Evolutionary conservation across 1,140 invertebrate genomes (phyloP).

Genomic region (Cecropterus lyciades): DNA sequence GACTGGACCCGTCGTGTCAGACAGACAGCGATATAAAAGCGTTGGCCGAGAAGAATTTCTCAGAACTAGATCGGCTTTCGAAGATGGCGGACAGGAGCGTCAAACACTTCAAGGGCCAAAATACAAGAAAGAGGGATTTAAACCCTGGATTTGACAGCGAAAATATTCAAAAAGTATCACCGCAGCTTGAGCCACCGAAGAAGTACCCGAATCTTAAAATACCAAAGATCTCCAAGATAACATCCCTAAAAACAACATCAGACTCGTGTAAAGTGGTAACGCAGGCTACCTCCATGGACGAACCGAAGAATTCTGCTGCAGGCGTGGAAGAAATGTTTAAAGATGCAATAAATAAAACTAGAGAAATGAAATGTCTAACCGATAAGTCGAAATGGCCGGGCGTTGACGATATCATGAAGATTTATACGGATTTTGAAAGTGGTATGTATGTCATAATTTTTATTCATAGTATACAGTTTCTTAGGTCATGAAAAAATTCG

Average conservation of each 20-base stretch:
- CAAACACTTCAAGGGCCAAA: conserved; percentile 71
- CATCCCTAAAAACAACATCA: conserved; percentile 66
- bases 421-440: conserved; percentile 63
- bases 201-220: conserved; percentile 64
- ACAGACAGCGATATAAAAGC: conserved; percentile 62
- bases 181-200: conserved; percentile 44
- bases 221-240: conserved; percentile 78
- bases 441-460: too few species aligned
- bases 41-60: conserved; percentile 78
- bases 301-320: conserved; percentile 68
- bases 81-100: conserved; percentile 79
- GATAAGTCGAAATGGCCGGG: conserved; percentile 55
- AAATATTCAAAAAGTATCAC: conserved; percentile 59
- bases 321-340: conserved; percentile 47
- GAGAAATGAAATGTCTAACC: conserved; percentile 57
- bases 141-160: conserved; percentile 73
- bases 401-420: conserved; percentile 54
- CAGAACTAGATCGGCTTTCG: conserved; percentile 74
- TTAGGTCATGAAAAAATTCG: too few species aligned
- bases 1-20: conserved; percentile 54
- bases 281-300: conserved; percentile 78
- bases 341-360: conserved; percentile 32
- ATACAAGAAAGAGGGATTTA: conserved; percentile 62
- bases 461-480: too few species aligned
- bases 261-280: conserved; percentile 44